phyloP scores from a whole-genome alignment of 2,888 invertebrate species.

The Synergus itoensis region DNA sequence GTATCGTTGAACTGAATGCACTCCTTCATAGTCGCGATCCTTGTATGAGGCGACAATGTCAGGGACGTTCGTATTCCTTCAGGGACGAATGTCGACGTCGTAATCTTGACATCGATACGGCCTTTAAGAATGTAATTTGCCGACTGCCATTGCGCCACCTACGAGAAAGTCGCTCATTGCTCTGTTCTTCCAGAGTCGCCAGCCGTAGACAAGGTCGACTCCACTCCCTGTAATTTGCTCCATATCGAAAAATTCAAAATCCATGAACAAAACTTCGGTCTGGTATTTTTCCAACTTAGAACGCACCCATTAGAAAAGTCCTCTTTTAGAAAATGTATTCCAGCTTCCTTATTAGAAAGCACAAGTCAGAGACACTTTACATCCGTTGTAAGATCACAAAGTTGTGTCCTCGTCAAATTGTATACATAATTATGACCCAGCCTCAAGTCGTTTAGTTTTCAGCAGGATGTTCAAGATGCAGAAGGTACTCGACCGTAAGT shows the following conservation, averaged over 20 bases:
- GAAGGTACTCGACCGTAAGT: slow-evolving; percentile 20
- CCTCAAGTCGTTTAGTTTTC: slow-evolving; percentile 14
- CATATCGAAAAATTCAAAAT: no score
- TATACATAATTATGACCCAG: slow-evolving; percentile 17
- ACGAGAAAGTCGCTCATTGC: slow-evolving; percentile 48
- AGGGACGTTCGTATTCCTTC: slow-evolving; percentile 68
- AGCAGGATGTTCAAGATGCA: slow-evolving; percentile 19
- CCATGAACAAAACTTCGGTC: slow-evolving; percentile 1
- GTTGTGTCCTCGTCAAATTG: slow-evolving; percentile 2
- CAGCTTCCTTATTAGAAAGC: not conserved
- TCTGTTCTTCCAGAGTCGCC: slow-evolving; percentile 8
- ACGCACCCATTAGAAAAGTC: not conserved
- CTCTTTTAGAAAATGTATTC: not conserved
- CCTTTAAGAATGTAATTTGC: slow-evolving; percentile 55
- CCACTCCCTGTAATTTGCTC: slow-evolving; percentile 30
- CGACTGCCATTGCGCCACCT: slow-evolving; percentile 49
- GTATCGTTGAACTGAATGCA: slow-evolving; percentile 39
- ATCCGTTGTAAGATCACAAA: not conserved
- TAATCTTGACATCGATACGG: slow-evolving; percentile 70
- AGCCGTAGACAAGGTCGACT: slow-evolving; percentile 30
- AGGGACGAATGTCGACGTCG: slow-evolving; percentile 61
- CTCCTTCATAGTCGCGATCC: slow-evolving; percentile 52
- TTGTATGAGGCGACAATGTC: slow-evolving; percentile 72
- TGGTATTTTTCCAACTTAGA: not conserved
- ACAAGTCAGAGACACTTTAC: not conserved